These are phyloP conservation scores for Drosophila nigrodunni DNA, from an alignment of 1,140 invertebrate genomes.

Conservation along the genomic window DNA sequence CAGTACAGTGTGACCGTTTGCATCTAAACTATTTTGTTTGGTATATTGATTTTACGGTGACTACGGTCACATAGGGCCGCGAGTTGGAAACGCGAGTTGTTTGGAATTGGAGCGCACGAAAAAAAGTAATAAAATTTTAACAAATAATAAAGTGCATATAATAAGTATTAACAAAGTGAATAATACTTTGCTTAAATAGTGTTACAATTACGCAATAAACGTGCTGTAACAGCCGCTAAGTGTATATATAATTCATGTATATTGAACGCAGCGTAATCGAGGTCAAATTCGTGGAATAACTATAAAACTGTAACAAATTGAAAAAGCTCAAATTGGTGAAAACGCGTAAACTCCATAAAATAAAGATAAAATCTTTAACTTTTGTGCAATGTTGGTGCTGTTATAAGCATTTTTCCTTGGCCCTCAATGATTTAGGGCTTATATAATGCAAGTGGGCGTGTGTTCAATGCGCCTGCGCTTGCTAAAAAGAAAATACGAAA, in stretches of 20 bases:
- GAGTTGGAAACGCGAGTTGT: conserved; percentile 51
- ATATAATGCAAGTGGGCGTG: conserved; percentile 63
- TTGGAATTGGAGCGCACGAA: conserved; percentile 34
- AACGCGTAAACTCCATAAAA: not conserved
- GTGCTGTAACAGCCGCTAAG: not conserved
- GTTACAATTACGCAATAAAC: not conserved
- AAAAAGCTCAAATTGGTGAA: conserved; percentile 5
- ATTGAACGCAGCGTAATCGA: conserved; percentile 26
- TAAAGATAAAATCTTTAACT: not conserved
- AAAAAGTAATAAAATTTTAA: conserved; percentile 32
- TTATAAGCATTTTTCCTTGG: conserved; percentile 36
- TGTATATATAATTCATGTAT: not conserved
- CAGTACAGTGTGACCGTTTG: too few species aligned
- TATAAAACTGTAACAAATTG: conserved; percentile 21
- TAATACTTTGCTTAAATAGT: not conserved
- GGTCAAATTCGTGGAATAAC: conserved; percentile 56
- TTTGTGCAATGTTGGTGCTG: conserved; percentile 29
- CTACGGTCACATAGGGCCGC: conserved; percentile 40
- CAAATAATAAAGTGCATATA: conserved; percentile 17
- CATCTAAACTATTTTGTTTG: too few species aligned
- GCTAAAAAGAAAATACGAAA: conserved; percentile 8
- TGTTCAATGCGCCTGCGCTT: conserved; percentile 41
- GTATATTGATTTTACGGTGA: not conserved
- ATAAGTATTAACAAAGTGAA: not conserved
- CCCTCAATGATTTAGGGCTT: conserved; percentile 32